Percentiles rank a stretch among this genome's conserved stretches.
Evolutionary conservation across 2,113 vertebrate genomes (phyloP).

Genomic region (Cinclus cinclus): DNA sequence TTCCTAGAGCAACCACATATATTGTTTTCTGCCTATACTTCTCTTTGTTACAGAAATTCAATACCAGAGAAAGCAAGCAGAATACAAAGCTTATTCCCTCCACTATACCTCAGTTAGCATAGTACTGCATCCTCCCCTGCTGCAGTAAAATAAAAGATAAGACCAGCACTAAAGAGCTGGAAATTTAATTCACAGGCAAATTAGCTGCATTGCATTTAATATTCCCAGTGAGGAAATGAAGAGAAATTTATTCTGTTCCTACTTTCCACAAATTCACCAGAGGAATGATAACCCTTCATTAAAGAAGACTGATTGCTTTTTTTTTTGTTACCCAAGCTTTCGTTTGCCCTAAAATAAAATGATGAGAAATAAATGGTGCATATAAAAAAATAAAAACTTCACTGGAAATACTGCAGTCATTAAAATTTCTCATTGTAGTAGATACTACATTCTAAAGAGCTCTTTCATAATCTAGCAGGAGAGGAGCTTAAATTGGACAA

Average conservation of each 20-base stretch:
- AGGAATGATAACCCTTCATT: slow-evolving; percentile 51
- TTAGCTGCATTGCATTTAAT: slow-evolving; percentile 43
- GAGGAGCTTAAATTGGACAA: background rate
- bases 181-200: slow-evolving; percentile 38
- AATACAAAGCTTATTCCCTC: background rate
- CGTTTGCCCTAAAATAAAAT: background rate
- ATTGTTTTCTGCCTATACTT: background rate
- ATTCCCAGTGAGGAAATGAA: slow-evolving; percentile 59
- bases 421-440: background rate
- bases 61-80: background rate
- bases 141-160: slow-evolving; percentile 10
- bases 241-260: slow-evolving; percentile 34
- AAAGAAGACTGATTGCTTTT: slow-evolving; percentile 33
- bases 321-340: background rate
- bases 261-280: slow-evolving; percentile 37
- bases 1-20: background rate
- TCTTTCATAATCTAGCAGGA: background rate
- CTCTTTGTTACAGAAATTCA: background rate
- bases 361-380: slow-evolving; percentile 40
- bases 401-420: background rate
- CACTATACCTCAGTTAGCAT: background rate
- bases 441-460: background rate
- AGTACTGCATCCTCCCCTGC: background rate
- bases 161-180: background rate
- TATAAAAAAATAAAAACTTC: background rate